Conservation (phyloP, 2,797 vertebrate species). For the Lepilemur septentrionalis region DNA sequence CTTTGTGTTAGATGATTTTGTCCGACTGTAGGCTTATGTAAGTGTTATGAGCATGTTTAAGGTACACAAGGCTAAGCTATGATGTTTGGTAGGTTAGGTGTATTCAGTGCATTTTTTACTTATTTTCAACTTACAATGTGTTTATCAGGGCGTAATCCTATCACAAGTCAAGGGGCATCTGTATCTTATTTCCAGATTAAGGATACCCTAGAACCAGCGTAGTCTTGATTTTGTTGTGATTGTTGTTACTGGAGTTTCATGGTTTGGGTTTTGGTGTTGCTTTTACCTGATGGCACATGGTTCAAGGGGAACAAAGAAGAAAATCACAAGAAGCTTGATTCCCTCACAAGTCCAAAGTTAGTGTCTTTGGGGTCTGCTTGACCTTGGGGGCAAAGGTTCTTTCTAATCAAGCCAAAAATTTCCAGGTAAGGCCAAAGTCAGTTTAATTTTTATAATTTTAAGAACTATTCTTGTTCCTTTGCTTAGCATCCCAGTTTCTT, state of each 20-base stretch:
- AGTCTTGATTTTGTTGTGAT: neutral
- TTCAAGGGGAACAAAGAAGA: neutral
- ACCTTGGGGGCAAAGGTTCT: neutral
- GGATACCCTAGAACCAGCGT: neutral
- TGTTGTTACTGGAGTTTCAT: neutral
- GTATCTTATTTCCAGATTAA: neutral
- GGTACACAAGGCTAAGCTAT: neutral
- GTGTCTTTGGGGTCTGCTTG: neutral
- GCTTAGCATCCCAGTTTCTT: neutral
- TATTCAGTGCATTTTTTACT: neutral
- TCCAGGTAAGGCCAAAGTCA: neutral
- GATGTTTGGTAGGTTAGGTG: neutral
- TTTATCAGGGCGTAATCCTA: neutral
- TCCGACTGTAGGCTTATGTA: neutral
- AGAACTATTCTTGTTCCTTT: neutral
- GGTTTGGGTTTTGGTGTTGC: neutral
- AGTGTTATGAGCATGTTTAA: neutral
- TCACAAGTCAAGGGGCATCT: neutral
- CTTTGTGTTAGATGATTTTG: neutral
- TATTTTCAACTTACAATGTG: neutral
- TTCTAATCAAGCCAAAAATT: neutral
- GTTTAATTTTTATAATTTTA: neutral
- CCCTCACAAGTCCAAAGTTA: neutral
- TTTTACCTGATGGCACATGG: neutral
- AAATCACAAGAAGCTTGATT: neutral